Evolutionary conservation across 2,113 vertebrate species (phyloP).

Genomic region (Sisor rabdophorus): DNA sequence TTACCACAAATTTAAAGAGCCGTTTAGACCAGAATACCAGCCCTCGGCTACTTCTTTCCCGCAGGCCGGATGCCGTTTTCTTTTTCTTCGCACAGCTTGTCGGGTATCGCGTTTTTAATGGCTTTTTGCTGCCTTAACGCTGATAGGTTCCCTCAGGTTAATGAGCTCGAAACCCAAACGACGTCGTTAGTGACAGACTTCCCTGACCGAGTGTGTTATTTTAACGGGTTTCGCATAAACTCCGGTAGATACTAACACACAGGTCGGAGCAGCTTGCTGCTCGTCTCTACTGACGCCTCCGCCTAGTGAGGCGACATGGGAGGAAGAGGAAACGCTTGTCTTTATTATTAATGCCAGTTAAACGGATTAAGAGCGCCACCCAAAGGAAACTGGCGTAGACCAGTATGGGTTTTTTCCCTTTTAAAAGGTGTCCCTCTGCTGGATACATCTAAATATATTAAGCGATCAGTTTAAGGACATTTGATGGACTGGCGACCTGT

Average conservation of each 20-base stretch:
- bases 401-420: neutral
- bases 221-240: neutral
- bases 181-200: neutral
- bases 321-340: constrained; percentile 43
- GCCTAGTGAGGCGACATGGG: constrained; percentile 48
- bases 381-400: neutral
- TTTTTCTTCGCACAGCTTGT: constrained; percentile 57
- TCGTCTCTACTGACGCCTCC: constrained; percentile 60
- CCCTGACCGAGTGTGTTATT: neutral
- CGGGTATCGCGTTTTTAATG: neutral
- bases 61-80: constrained; percentile 68
- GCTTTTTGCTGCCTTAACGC: neutral
- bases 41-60: constrained; percentile 55
- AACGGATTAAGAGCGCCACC: constrained; percentile 33
- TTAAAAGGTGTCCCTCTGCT: neutral
- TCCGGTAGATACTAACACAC: constrained; percentile 33
- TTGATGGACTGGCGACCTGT: too few species aligned
- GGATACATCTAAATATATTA: neutral
- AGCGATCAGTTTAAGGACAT: too few species aligned
- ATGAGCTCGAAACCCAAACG: constrained; percentile 20
- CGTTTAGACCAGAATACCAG: constrained; percentile 57
- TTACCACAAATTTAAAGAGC: constrained; percentile 66
- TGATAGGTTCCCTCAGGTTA: neutral
- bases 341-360: constrained; percentile 7
- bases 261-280: constrained; percentile 39